phyloP scores from a whole-genome alignment of 2,888 invertebrate species.

The Nephrotoma appendiculata region DNA sequence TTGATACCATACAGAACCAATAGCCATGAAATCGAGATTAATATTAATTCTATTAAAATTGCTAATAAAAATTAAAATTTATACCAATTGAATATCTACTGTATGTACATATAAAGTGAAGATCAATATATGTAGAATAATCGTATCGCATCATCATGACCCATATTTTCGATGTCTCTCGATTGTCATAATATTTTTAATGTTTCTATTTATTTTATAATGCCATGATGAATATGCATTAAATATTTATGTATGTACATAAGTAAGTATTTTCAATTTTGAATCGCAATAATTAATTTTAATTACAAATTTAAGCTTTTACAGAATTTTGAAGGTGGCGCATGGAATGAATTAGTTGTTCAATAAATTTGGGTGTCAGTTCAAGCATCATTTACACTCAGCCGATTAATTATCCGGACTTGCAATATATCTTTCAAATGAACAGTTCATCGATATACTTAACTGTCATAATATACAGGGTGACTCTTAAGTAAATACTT shows the following conservation, averaged over 20 bases:
- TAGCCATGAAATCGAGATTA: neutral
- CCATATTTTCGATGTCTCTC: neutral
- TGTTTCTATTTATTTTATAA: neutral
- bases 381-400: too few relatives aligned
- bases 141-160: neutral
- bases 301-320: neutral
- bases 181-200: neutral
- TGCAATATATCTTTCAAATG: too few relatives aligned
- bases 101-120: neutral
- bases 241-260: neutral
- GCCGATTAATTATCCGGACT: too few relatives aligned
- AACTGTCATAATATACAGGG: too few relatives aligned
- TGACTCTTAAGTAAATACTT: too few relatives aligned
- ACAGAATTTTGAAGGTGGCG: neutral
- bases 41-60: neutral
- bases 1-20: neutral
- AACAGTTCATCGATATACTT: too few relatives aligned
- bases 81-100: neutral
- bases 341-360: too few relatives aligned
- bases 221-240: neutral
- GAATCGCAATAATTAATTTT: neutral
- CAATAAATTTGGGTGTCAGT: too few relatives aligned
- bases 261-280: neutral
- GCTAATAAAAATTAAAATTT: neutral
- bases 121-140: neutral